Evolutionary conservation across 1,140 invertebrate species (phyloP), one percentile per base, ranked within the genome.

Genomic region (Leucophenga varia): DNA sequence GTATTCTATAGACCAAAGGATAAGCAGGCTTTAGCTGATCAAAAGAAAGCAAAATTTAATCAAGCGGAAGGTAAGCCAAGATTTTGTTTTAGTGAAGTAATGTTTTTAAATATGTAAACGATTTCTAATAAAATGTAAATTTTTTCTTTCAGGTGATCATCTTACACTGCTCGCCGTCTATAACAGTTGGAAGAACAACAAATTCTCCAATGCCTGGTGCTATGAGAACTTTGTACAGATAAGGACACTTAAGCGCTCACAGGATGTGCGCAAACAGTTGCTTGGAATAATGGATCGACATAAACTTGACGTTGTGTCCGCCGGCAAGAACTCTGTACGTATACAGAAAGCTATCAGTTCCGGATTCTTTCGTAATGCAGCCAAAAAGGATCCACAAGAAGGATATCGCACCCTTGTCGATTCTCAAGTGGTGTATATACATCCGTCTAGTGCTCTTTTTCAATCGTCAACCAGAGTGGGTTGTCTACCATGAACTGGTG

Each of bases 171-270:
- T 99, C n/a, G 93, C 96, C 0, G 96, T 99, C 3, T 99, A 98
- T 74, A 99, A 99, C 72, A 96, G 95, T 17, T 99, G 97, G 97
- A 94, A 94, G 69, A 98, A 98, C 68, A 98, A 98, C 75, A 97
- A 98, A 73, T 98, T 98, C 77, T 96, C 93, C 1, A 97, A 95
- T 75, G 93, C 95, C 0, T 99, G 97, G 97, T 99, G 97, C 76
- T 98, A 97, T 72, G 97, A 99, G 75, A 99, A 99, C 79, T 99
- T 99, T 78, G 93, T 99, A 6, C 97, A 99, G 79, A 94, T 96
- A 21, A 78, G 97, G 16, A 98, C 95, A 0, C 76, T 99, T 22
- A 98, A 98, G 77, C 80, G 96, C 43, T 94, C 97, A 0, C 96
- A 99, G 77, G 97, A 99, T 79, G 95, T 99, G 0, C 80, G 97